Conservation (phyloP, 2,113 vertebrate species). For the Platanista minor region DNA sequence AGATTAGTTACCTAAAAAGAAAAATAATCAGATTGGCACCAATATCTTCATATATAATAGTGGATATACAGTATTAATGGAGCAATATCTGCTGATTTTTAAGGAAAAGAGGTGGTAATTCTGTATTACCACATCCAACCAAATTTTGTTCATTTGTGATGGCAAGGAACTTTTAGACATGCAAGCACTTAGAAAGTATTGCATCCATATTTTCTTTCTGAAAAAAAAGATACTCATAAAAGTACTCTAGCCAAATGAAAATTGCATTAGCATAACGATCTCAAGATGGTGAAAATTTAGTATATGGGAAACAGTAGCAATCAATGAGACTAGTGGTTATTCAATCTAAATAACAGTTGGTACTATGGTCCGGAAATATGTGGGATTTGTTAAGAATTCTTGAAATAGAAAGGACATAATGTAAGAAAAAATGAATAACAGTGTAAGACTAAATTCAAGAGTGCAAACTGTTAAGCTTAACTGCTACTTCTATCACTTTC, state of each 20-base stretch:
- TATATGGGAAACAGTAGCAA: conserved; percentile 28
- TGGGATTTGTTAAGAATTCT: conserved; percentile 13
- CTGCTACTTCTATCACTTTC: not conserved
- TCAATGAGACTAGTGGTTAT: conserved; percentile 45
- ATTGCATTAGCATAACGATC: conserved; percentile 56
- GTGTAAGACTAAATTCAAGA: conserved; percentile 7
- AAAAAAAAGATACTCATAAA: conserved; percentile 5
- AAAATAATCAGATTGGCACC: not conserved
- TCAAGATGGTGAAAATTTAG: conserved; percentile 52
- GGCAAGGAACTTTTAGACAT: conserved; percentile 38
- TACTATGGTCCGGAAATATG: not conserved
- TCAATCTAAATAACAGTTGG: conserved; percentile 45
- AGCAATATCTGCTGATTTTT: not conserved
- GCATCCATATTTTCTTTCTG: not conserved
- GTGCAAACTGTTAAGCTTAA: not conserved
- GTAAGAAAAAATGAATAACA: conserved; percentile 13
- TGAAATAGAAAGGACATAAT: conserved; percentile 42
- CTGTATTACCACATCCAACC: not conserved
- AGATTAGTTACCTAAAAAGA: not conserved
- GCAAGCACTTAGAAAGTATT: not conserved
- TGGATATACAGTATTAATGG: not conserved
- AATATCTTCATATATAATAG: not conserved
- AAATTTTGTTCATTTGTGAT: conserved; percentile 26
- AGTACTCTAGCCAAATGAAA: conserved; percentile 37
- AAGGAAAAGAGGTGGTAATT: not conserved